Conservation (phyloP, 2,113 vertebrate genomes). For the Amblyopsis rosae region DNA sequence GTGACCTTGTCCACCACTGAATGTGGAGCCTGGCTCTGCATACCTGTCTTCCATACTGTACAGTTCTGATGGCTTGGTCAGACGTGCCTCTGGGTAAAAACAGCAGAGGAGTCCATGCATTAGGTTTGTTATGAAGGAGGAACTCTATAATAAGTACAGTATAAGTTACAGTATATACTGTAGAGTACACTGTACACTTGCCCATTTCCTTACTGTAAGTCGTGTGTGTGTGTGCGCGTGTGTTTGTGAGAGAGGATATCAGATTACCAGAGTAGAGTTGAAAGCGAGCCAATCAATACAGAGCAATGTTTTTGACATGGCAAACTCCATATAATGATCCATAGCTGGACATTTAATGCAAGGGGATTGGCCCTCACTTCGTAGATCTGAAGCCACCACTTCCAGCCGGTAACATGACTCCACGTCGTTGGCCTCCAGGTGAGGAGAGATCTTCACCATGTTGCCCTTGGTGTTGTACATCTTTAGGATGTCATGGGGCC, state of each 20-base stretch:
- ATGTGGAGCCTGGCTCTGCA: background rate
- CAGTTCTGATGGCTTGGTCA: constrained; percentile 33
- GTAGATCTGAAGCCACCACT: constrained; percentile 61
- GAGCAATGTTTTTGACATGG: too few species aligned
- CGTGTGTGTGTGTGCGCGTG: too few species aligned
- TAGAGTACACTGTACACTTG: too few species aligned
- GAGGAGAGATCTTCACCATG: constrained; percentile 66
- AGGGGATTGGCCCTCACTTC: constrained; percentile 38
- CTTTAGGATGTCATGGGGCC: constrained; percentile 70
- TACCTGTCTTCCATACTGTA: constrained; percentile 54
- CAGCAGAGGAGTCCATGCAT: background rate
- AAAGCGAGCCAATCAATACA: too few species aligned
- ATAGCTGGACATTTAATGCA: background rate
- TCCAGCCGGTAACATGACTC: constrained; percentile 61
- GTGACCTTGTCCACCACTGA: background rate
- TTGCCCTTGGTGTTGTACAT: constrained; percentile 57
- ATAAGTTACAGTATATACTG: too few species aligned
- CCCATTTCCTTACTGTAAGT: too few species aligned
- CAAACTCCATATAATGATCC: too few species aligned
- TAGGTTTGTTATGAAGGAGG: too few species aligned
- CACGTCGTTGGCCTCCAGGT: constrained; percentile 55
- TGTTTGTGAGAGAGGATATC: too few species aligned
- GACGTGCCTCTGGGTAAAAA: constrained; percentile 16
- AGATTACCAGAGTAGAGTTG: too few species aligned
- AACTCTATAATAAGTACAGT: too few species aligned